These are phyloP conservation scores for Odontophorus gujanensis DNA, from an alignment of 2,113 vertebrate species.

Conservation along the genomic window DNA sequence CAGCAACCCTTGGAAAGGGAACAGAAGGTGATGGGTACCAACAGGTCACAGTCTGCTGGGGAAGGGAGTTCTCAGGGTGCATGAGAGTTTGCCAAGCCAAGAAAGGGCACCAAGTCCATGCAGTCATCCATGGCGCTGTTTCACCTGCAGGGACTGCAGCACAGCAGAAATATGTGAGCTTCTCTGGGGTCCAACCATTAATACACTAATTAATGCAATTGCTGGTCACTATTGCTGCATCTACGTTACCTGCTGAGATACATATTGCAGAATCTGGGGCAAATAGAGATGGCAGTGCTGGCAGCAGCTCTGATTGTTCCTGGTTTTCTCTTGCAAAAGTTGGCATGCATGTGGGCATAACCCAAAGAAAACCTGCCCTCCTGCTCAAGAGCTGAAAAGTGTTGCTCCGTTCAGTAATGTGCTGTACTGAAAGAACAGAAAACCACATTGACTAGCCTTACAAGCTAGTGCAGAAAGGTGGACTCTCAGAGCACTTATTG, in stretches of 20 bases:
- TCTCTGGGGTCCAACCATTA: neutral
- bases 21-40: neutral
- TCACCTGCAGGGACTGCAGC: neutral
- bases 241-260: neutral
- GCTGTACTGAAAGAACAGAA: neutral
- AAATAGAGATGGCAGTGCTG: fast-evolving
- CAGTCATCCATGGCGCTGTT: neutral
- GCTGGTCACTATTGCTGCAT: neutral
- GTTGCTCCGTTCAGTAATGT: neutral
- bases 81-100: neutral
- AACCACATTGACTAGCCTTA: neutral
- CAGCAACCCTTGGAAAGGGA: neutral
- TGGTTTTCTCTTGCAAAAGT: neutral
- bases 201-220: neutral
- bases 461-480: fast-evolving
- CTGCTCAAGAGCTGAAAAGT: neutral
- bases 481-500: neutral
- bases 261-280: fast-evolving
- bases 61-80: neutral
- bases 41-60: neutral
- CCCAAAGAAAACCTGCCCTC: neutral
- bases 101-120: fast-evolving
- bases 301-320: neutral
- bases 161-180: neutral
- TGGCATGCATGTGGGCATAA: neutral